Conservation (phyloP, 2,113 vertebrate genomes). For the Orcinus orca region DNA sequence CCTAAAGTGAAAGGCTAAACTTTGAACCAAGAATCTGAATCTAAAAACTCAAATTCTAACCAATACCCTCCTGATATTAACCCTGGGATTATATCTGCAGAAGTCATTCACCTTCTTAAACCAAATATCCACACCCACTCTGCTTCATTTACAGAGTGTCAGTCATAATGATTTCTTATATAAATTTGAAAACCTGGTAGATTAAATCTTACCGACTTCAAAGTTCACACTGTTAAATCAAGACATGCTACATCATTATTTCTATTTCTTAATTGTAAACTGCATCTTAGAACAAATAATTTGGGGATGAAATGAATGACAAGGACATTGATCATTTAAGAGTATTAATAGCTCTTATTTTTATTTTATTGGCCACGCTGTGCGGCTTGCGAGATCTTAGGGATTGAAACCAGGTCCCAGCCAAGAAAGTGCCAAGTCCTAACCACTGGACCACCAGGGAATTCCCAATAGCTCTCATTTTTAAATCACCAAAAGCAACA, state of each 20-base stretch:
- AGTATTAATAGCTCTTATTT: neutral
- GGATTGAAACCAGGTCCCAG: neutral
- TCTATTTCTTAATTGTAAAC: slow-evolving; percentile 16
- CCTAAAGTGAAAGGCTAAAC: slow-evolving; percentile 36
- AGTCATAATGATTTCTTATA: slow-evolving; percentile 22
- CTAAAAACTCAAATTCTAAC: slow-evolving; percentile 20
- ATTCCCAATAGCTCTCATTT: neutral
- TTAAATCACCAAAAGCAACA: neutral
- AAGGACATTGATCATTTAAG: neutral
- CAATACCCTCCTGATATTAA: neutral
- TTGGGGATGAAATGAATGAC: neutral
- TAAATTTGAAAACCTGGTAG: slow-evolving; percentile 36
- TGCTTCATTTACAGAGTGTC: neutral
- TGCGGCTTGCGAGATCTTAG: neutral
- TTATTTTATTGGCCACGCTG: neutral
- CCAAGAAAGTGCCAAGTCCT: neutral
- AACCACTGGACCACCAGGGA: neutral
- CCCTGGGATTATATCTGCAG: neutral
- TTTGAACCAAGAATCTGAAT: slow-evolving; percentile 8
- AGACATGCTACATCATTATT: neutral
- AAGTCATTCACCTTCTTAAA: slow-evolving; percentile 2
- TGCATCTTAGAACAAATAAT: neutral
- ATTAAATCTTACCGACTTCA: neutral
- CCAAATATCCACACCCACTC: neutral
- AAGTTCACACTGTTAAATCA: slow-evolving; percentile 18